phyloP scores from a whole-genome alignment of 2,797 vertebrate species.

The Lindbergichthys nudifrons region DNA sequence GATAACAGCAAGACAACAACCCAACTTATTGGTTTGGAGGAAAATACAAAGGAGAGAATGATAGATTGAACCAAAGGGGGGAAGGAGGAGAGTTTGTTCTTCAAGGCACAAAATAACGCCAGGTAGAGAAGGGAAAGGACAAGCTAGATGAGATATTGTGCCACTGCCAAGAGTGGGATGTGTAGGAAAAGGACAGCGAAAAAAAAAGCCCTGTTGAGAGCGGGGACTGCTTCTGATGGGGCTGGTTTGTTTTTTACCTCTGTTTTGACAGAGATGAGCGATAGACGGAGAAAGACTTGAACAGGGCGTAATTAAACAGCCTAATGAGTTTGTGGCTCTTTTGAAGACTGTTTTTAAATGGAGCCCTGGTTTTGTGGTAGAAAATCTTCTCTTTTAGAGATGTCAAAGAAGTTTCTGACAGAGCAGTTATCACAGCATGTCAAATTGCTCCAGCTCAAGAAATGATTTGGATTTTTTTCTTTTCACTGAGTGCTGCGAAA shows the following conservation, averaged over 20 bases:
- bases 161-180: constrained; percentile 53
- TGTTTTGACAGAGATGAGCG: constrained; percentile 78
- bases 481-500: constrained; percentile 88
- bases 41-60: constrained; percentile 67
- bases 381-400: constrained; percentile 95
- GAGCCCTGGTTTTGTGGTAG: constrained; percentile 86
- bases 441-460: constrained; percentile 97
- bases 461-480: constrained; percentile 92
- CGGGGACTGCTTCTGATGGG: constrained; percentile 64
- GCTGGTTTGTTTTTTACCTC: constrained; percentile 84
- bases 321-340: constrained; percentile 96
- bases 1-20: constrained; percentile 70
- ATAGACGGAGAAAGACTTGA: constrained; percentile 75
- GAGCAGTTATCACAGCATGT: constrained; percentile 99
- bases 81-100: constrained; percentile 57
- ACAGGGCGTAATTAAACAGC: constrained; percentile 96
- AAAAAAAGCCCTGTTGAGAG: constrained; percentile 64
- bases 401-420: constrained; percentile 97
- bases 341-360: constrained; percentile 91
- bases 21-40: constrained; percentile 66
- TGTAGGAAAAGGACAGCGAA: constrained; percentile 45
- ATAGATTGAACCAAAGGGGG: constrained; percentile 50
- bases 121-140: constrained; percentile 67
- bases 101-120: constrained; percentile 65
- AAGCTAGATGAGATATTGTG: constrained; percentile 69